Conservation (phyloP, 2,797 vertebrate species). For the Cygnus olor region DNA sequence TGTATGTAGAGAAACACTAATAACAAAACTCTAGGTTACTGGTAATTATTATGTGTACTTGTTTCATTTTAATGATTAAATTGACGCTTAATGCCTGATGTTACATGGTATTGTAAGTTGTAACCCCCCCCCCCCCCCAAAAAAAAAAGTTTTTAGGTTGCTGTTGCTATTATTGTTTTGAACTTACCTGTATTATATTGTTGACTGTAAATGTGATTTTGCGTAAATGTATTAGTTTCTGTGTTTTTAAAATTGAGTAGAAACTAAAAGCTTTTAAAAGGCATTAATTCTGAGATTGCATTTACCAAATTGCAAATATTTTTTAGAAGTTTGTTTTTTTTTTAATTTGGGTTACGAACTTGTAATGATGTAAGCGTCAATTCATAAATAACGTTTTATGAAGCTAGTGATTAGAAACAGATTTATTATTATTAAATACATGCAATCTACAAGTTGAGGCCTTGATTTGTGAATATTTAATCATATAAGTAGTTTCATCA, state of each 20-base stretch:
- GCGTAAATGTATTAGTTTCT: not conserved
- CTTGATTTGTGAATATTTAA: not conserved
- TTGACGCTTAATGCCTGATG: not conserved
- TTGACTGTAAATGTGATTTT: not conserved
- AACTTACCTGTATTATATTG: not conserved
- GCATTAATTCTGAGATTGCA: not conserved
- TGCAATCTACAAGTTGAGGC: not conserved
- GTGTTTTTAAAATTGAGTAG: not conserved
- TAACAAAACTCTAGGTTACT: not conserved
- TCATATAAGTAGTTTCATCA: not conserved
- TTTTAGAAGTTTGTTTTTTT: not conserved
- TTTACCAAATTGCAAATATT: not conserved
- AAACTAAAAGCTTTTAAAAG: not conserved
- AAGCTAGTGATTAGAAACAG: not conserved
- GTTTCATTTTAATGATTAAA: not conserved
- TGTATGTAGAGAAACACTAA: not conserved
- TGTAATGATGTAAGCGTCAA: not conserved
- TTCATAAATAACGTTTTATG: slow-evolving; percentile 7
- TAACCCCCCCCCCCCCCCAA: no score
- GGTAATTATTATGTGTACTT: not conserved
- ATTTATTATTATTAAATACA: slow-evolving; percentile 24
- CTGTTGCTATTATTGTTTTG: not conserved
- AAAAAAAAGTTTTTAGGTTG: not conserved
- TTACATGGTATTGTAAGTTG: not conserved
- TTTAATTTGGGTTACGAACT: not conserved